These are phyloP conservation scores for Myoxocephalus aenaeus DNA, from an alignment of 2,797 vertebrate species.

Conservation along the genomic window DNA sequence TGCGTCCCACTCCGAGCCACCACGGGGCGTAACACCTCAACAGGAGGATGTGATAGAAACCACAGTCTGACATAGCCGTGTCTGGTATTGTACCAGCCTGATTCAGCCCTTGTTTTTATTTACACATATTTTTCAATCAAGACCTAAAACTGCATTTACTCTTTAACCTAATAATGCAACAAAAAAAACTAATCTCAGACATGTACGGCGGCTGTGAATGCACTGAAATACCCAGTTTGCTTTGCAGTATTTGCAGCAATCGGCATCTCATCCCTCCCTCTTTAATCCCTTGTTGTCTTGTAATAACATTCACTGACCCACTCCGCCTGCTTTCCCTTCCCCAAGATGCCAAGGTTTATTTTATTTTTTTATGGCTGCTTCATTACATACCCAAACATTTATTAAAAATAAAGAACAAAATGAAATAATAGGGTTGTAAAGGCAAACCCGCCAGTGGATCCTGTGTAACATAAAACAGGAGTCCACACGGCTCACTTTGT, in stretches of 20 bases:
- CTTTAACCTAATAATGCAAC: not conserved
- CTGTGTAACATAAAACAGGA: not conserved
- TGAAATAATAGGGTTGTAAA: not conserved
- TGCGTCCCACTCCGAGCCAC: too few relatives aligned
- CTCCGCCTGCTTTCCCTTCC: conserved; percentile 30
- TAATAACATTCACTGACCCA: conserved; percentile 61
- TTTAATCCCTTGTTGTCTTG: conserved; percentile 57
- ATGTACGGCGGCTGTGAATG: not conserved
- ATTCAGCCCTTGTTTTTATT: conserved; percentile 35
- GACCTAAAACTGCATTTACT: not conserved
- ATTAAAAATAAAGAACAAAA: not conserved
- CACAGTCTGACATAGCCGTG: conserved; percentile 41
- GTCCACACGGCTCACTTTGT: not conserved
- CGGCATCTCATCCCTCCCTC: conserved; percentile 58
- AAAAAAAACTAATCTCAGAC: not conserved
- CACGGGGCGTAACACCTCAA: too few relatives aligned
- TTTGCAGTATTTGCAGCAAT: conserved; percentile 54
- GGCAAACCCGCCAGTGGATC: not conserved
- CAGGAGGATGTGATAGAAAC: conserved; percentile 64
- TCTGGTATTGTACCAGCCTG: conserved; percentile 30
- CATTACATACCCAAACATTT: not conserved
- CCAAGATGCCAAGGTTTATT: not conserved
- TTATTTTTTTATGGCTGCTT: not conserved
- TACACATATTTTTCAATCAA: not conserved
- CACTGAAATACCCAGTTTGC: conserved; percentile 18